Evolutionary conservation across 2,888 invertebrate genomes (phyloP).

Genomic region (Maniola hyperantus): DNA sequence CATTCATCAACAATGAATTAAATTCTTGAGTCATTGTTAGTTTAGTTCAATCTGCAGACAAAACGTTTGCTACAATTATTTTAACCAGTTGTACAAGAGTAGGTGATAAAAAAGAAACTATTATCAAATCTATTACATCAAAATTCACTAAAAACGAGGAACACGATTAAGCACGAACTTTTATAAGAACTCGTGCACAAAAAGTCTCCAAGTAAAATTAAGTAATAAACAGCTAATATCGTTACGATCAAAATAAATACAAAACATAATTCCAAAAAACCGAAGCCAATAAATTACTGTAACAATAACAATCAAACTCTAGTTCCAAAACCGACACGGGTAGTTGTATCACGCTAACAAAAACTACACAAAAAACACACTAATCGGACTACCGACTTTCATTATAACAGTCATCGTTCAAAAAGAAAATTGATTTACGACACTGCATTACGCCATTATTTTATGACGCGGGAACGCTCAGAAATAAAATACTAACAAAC

Average conservation of each 20-base stretch:
- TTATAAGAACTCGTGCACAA: not conserved
- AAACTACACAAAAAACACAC: conserved; percentile 36
- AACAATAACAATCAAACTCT: conserved; percentile 57
- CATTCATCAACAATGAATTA: no score
- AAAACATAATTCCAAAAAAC: conserved; percentile 10
- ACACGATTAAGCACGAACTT: not conserved
- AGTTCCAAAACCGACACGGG: conserved; percentile 31
- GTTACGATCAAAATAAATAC: conserved; percentile 15
- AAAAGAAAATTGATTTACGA: conserved; percentile 79
- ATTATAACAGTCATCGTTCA: conserved; percentile 77
- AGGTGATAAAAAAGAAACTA: not conserved
- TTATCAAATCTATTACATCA: not conserved
- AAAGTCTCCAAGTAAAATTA: not conserved
- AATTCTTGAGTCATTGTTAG: no score
- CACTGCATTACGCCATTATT: conserved; percentile 81
- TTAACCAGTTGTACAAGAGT: not conserved
- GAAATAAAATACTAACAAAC: conserved; percentile 82
- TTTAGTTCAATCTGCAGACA: not conserved
- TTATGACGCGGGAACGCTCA: conserved; percentile 80
- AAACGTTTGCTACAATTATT: not conserved
- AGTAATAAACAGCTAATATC: conserved; percentile 6
- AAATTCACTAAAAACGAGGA: no score
- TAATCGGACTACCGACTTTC: conserved; percentile 66
- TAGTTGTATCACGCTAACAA: conserved; percentile 41
- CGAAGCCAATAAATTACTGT: conserved; percentile 19